A percentile compares a stretch with the other conserved stretches of the same genome.
Evolutionary conservation across 2,113 vertebrate species (phyloP).

Genomic region (Stictonetta naevosa): DNA sequence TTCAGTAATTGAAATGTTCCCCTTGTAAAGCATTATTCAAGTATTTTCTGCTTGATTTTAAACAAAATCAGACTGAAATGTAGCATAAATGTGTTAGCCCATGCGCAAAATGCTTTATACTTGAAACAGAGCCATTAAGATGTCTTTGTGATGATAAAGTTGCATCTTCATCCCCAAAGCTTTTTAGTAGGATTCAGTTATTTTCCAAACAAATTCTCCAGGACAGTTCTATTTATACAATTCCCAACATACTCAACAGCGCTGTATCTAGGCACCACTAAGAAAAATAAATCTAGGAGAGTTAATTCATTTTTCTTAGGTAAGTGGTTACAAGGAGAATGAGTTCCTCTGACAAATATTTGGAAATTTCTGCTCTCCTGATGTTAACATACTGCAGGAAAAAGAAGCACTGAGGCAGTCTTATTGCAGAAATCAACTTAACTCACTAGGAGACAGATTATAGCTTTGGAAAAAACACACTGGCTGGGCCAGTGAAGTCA

Average conservation of each 20-base stretch:
- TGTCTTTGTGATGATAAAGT: not conserved
- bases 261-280: not conserved
- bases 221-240: not conserved
- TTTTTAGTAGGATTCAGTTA: not conserved
- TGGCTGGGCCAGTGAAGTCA: not conserved
- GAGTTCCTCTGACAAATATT: not conserved
- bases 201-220: not conserved
- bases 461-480: not conserved
- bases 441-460: not conserved
- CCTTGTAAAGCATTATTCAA: not conserved
- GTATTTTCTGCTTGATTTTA: not conserved
- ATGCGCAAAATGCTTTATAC: not conserved
- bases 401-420: not conserved
- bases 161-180: not conserved
- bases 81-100: not conserved
- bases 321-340: constrained; percentile 2
- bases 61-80: not conserved
- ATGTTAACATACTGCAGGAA: not conserved
- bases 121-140: not conserved
- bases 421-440: not conserved
- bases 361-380: not conserved
- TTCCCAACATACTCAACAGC: not conserved
- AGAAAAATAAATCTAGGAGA: constrained; percentile 17
- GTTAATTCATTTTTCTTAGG: not conserved
- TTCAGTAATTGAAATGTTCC: not conserved